These are phyloP conservation scores for Hypercompe scribonia DNA, from an alignment of 2,888 invertebrate genomes.

Conservation along the genomic window DNA sequence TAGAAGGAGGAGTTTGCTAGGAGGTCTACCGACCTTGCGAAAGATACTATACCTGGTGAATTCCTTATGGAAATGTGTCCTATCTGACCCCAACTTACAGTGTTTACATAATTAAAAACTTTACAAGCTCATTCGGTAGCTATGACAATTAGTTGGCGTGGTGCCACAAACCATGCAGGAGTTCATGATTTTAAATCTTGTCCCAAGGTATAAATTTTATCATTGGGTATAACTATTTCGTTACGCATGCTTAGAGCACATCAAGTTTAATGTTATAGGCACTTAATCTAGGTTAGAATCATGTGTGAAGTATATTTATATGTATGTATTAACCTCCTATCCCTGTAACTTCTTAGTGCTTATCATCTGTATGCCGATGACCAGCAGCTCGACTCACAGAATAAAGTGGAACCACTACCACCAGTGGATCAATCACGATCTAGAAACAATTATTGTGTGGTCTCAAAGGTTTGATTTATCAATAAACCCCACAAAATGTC, in stretches of 20 bases:
- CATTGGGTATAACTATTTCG: neutral
- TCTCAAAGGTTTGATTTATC: too few relatives aligned
- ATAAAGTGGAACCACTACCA: too few relatives aligned
- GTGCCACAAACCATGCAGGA: neutral
- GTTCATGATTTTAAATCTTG: neutral
- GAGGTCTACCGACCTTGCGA: neutral
- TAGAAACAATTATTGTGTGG: too few relatives aligned
- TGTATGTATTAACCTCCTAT: neutral
- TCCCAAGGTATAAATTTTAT: neutral
- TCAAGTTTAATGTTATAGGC: neutral
- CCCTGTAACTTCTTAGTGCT: too few relatives aligned
- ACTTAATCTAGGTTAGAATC: neutral
- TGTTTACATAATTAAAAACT: slow-evolving; percentile 12
- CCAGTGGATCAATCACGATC: too few relatives aligned
- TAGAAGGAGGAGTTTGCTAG: neutral
- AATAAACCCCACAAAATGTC: too few relatives aligned
- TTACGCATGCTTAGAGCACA: neutral
- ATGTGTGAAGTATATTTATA: neutral
- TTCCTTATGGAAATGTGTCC: slow-evolving; percentile 13
- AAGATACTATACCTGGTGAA: neutral
- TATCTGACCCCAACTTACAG: neutral
- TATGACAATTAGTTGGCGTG: neutral
- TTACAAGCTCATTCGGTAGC: slow-evolving; percentile 4
- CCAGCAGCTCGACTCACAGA: too few relatives aligned
- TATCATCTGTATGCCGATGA: too few relatives aligned